These are phyloP conservation scores for Coenonympha arcania DNA, from an alignment of 2,888 invertebrate genomes.

Conservation along the genomic window DNA sequence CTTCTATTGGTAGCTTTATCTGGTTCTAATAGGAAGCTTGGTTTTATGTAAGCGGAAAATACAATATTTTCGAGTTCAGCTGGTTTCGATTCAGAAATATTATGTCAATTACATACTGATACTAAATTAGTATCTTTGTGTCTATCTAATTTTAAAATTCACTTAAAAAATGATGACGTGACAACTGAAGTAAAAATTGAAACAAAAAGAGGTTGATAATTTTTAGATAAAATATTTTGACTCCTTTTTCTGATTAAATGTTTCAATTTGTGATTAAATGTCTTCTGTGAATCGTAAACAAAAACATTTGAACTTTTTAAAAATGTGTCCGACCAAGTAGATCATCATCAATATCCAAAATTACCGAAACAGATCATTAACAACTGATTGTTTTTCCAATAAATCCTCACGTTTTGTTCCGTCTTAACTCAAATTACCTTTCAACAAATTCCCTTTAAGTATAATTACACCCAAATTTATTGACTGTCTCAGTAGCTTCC, in stretches of 20 bases:
- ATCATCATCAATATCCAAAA: slow-evolving; percentile 12
- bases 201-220: too few relatives aligned
- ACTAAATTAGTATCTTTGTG: too few relatives aligned
- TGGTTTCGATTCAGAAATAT: too few relatives aligned
- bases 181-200: too few relatives aligned
- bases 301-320: not conserved
- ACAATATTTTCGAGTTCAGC: too few relatives aligned
- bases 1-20: slow-evolving; percentile 2
- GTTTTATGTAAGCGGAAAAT: not conserved
- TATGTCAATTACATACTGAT: too few relatives aligned
- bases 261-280: not conserved
- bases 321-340: not conserved
- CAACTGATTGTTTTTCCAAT: slow-evolving; percentile 42
- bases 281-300: not conserved
- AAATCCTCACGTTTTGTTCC: slow-evolving; percentile 48
- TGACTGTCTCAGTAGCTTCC: slow-evolving; percentile 43
- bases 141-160: too few relatives aligned
- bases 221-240: too few relatives aligned
- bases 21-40: not conserved
- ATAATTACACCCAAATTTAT: slow-evolving; percentile 68
- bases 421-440: slow-evolving; percentile 60
- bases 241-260: too few relatives aligned
- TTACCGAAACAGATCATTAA: slow-evolving; percentile 23
- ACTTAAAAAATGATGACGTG: too few relatives aligned
- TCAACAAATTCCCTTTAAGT: slow-evolving; percentile 63